Evolutionary conservation across 2,888 invertebrate species (phyloP).

Genomic region (Gymnoscelis rufifasciata): DNA sequence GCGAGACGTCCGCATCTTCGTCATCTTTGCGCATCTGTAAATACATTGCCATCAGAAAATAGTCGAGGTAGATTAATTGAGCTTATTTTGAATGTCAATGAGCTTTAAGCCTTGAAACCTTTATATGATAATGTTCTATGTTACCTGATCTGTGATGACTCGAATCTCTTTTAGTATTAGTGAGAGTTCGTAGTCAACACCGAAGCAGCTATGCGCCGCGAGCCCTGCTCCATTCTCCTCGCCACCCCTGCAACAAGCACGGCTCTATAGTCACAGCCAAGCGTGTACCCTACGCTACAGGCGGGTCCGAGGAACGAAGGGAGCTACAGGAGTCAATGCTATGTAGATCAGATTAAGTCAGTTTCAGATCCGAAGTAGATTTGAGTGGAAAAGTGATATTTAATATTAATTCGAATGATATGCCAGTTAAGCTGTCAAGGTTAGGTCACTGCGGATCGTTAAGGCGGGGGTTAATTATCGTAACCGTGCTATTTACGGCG

Average conservation of each 20-base stretch:
- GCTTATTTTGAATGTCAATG: not conserved
- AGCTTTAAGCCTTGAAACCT: not conserved
- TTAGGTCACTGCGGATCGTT: conserved; percentile 73
- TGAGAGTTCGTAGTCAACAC: conserved; percentile 95
- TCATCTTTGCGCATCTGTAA: conserved; percentile 95
- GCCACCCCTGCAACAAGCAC: conserved; percentile 67
- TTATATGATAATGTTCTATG: not conserved
- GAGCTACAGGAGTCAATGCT: conserved; percentile 61
- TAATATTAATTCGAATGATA: conserved; percentile 32
- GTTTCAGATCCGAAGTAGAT: conserved; percentile 58
- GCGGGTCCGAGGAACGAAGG: conserved; percentile 71
- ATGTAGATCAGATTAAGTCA: conserved; percentile 49
- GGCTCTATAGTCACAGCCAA: conserved; percentile 67
- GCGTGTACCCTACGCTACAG: conserved; percentile 66
- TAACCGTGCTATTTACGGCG: conserved; percentile 79
- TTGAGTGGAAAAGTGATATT: conserved; percentile 41
- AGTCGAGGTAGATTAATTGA: not conserved
- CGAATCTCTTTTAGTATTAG: conserved; percentile 96
- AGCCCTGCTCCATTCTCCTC: conserved; percentile 86
- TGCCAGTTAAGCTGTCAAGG: conserved; percentile 59
- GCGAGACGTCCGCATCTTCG: conserved; percentile 94
- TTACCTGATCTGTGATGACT: conserved; percentile 92
- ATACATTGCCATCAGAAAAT: conserved; percentile 10
- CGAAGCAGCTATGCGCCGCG: conserved; percentile 91
- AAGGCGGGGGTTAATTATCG: conserved; percentile 72